These are phyloP conservation scores for Ganaspis sp. DNA, from an alignment of 1,140 invertebrate genomes.

Conservation along the genomic window DNA sequence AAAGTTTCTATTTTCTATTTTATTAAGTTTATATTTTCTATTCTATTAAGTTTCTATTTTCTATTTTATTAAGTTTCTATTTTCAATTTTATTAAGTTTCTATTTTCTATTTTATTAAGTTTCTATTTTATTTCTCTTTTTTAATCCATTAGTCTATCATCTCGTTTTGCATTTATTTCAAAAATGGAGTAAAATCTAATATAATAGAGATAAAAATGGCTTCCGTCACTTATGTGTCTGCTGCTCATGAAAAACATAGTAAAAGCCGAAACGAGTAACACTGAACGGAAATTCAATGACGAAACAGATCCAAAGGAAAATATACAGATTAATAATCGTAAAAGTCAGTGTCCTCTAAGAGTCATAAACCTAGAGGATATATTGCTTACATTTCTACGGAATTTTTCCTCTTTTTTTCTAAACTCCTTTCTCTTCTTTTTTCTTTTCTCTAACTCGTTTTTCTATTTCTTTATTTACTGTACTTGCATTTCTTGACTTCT, in stretches of 20 bases:
- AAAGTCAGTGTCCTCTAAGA: constrained; percentile 63
- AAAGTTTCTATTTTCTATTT: background rate
- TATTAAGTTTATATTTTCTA: background rate
- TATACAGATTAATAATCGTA: constrained; percentile 67
- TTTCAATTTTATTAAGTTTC: background rate
- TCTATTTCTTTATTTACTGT: constrained; percentile 43
- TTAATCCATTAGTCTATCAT: background rate
- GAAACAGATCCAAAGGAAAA: constrained; percentile 58
- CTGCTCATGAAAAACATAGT: constrained; percentile 32
- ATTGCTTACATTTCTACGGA: constrained; percentile 50
- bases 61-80: background rate
- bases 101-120: background rate
- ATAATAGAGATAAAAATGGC: constrained; percentile 2
- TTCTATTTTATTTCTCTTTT: background rate
- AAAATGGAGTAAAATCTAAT: background rate
- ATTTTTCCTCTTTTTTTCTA: constrained; percentile 21
- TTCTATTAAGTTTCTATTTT: background rate
- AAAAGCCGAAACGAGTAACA: constrained; percentile 36
- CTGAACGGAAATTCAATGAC: constrained; percentile 7
- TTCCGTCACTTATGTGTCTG: constrained; percentile 9
- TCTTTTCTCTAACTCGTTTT: constrained; percentile 40
- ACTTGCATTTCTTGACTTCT: no score
- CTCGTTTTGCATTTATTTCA: background rate
- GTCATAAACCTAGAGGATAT: constrained; percentile 63
- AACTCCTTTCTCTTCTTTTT: constrained; percentile 33